Conservation (phyloP, 2,113 vertebrate genomes). For the Spermophilus dauricus region DNA sequence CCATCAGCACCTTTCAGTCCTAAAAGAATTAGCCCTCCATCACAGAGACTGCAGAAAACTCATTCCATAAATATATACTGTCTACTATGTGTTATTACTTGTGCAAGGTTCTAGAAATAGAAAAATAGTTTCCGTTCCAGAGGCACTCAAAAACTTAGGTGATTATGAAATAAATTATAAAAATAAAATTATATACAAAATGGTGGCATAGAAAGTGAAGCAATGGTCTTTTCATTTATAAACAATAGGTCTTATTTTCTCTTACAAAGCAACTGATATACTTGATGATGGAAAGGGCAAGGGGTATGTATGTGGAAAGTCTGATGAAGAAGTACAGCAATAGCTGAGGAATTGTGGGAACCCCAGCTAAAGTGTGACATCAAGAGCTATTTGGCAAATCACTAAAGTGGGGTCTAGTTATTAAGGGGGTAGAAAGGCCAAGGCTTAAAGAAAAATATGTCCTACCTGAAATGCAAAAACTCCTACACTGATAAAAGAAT, state of each 20-base stretch:
- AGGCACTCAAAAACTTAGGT: neutral
- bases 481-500: neutral
- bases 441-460: neutral
- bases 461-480: neutral
- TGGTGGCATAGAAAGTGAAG: neutral
- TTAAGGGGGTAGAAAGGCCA: neutral
- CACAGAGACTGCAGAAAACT: neutral
- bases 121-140: neutral
- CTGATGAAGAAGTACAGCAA: neutral
- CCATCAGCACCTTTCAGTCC: neutral
- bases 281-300: neutral
- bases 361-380: neutral
- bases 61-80: neutral
- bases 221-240: conserved; percentile 20
- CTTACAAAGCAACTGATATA: neutral
- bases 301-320: neutral
- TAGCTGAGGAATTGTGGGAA: neutral
- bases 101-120: neutral
- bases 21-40: neutral
- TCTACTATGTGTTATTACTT: neutral
- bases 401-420: neutral
- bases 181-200: neutral
- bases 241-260: conserved; percentile 20
- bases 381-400: too few species aligned
- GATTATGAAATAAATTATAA: neutral